Evolutionary conservation across 2,113 vertebrate genomes (phyloP), one percentile per base, ranked within the genome.

Genomic region (Oncorhynchus gorbuscha): DNA sequence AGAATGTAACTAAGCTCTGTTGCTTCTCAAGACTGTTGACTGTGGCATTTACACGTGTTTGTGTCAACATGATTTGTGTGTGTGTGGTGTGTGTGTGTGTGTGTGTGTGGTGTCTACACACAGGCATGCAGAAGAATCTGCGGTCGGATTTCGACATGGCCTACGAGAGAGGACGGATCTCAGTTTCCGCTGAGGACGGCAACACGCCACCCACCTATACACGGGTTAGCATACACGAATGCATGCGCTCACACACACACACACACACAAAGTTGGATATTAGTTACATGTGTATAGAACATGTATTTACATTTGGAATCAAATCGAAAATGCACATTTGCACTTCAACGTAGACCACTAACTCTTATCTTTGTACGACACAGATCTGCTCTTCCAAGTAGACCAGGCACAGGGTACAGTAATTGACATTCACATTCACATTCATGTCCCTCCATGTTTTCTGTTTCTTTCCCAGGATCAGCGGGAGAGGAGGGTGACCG

Each of bases 111-210:
- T 35, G 35, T 35, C 35, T 35, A 35, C 14, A 22, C n/a, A 22
- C 85, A 98, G 97, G 95, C 16, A 91, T 98, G 35, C 97, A 98
- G 87, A 96, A 93, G 49, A 90, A 94, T 16, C 91, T 95, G 7
- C 91, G 94, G 28, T 97, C 96, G 0, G 97, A 98, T 80, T 97
- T 98, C 0, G 97, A 98, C 92, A 96, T 97, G 97, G 97, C 96
- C 0, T 98, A 96, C 6, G 96, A 98, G 72, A 92, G 97, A 0
- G 95, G 97, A 2, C 94, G 97, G 69, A 97, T 98, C 82, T 97
- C 95, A 0, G 90, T 96, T 80, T 58, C 95, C 87, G 88, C 96
- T 85, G 97, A 98, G 72, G 96, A 97, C 4, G 93, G 95, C 73
- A 91, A 86, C 18, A 92, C 79, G 3, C 78, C 92, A 20, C 86